Base-by-base conservation (phyloP, 2,797 vertebrate genomes). In the Tolypeutes matacus region DNA sequence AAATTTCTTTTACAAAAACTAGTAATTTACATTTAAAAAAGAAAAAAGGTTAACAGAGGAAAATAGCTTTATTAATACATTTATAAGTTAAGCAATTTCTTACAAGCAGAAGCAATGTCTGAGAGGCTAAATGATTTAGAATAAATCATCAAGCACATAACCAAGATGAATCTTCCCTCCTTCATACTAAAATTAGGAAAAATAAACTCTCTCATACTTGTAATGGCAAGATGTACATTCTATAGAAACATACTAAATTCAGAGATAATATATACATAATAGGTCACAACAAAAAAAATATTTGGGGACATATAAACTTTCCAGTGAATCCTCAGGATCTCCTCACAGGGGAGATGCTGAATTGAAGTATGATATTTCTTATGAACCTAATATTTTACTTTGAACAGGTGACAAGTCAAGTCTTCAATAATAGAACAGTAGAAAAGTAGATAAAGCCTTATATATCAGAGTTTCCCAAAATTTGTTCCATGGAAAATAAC, bases 221-320 rank as follows among this genome's bases (percentile, higher is more conserved):
- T 36, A 80, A 39, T 78, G 60, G 78, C 3, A 67, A 76, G 7
- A n/a, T 18, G 29, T n/a, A 73, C 70, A 42, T 51, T 42, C 58
- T 73, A 42, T 64, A 70, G 20, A 86, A 80, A 53, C 20, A 70
- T 75, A 69, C 36, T 62, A 90, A 94, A 76, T 3, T 62, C 13
- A 84, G 58, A 72, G 36, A 4, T 91, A 58, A 93, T 4, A 73
- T 49, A 53, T 51, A 9, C n/a, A 15, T 60, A 53, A 77, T 51
- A 69, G 7, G 5, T 14, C 58, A 51, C 65, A 62, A 80, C 56
- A 10, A 70, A 49, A 82, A 42, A 23, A 69, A 73, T 53, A 0
- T 17, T 87, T 69, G 87, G 53, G 90, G 20, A 62, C 3, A n/a
- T 92, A 70, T 25, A 90, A 53, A 85, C 3, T 83, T 90, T 77